These are phyloP conservation scores for Galerucella calmariensis DNA, from an alignment of 2,888 invertebrate species.

Conservation along the genomic window DNA sequence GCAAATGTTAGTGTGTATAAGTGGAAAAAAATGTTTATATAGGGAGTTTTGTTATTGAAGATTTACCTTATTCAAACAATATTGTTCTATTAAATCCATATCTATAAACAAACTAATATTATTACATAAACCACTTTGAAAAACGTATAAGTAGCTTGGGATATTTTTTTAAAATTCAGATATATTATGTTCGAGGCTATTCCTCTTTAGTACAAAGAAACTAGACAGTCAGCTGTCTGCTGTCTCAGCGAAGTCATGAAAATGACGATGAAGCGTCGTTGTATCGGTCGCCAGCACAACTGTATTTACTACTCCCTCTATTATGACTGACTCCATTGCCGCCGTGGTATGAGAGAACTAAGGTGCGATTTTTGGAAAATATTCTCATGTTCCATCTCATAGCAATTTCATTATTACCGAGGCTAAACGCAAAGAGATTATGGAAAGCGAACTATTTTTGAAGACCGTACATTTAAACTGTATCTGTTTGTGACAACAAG, in stretches of 20 bases:
- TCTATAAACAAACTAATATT: neutral
- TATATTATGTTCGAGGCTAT: conserved; percentile 19
- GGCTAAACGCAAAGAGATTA: too few relatives aligned
- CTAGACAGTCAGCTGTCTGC: conserved; percentile 30
- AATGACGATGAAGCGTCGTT: conserved; percentile 9
- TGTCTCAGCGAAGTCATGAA: conserved; percentile 18
- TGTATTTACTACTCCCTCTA: conserved; percentile 5
- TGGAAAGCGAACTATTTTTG: too few relatives aligned
- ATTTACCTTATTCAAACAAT: too few relatives aligned
- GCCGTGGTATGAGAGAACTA: neutral
- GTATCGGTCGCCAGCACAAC: conserved; percentile 2
- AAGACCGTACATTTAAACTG: too few relatives aligned
- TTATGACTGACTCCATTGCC: conserved; percentile 4
- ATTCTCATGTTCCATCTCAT: neutral
- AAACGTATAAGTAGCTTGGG: too few relatives aligned
- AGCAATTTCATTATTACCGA: too few relatives aligned
- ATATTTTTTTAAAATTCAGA: neutral
- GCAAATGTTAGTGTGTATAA: too few relatives aligned
- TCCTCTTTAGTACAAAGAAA: conserved; percentile 15
- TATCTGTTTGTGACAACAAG: too few relatives aligned
- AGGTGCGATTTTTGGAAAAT: neutral
- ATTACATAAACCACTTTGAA: neutral
- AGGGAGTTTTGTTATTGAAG: too few relatives aligned
- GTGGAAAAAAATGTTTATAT: too few relatives aligned
- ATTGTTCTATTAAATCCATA: too few relatives aligned